Conservation (phyloP, 23 tunicate species). For the Trididemnum miniatum region DNA sequence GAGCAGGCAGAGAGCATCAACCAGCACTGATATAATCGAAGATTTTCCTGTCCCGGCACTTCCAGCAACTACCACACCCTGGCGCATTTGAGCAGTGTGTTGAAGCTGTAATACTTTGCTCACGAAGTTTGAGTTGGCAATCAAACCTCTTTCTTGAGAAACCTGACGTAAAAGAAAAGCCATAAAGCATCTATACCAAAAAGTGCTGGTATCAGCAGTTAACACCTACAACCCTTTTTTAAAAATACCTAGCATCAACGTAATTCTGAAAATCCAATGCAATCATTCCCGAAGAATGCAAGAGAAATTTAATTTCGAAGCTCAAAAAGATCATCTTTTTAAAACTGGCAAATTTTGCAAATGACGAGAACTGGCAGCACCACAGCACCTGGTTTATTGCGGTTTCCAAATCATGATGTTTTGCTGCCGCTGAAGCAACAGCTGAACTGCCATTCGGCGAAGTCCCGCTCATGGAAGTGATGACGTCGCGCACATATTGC, state of each 20-base stretch:
- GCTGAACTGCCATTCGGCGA: constrained; percentile 48
- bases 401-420: constrained; percentile 52
- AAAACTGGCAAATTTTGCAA: too few species aligned
- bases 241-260: neutral
- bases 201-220: too few species aligned
- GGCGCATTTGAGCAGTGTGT: constrained; percentile 69
- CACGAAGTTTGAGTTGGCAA: constrained; percentile 62
- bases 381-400: constrained; percentile 73
- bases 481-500: constrained; percentile 70
- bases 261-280: too few species aligned
- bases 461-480: constrained; percentile 59
- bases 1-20: constrained; percentile 71
- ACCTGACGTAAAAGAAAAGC: constrained; percentile 35
- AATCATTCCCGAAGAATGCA: too few species aligned
- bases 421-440: constrained; percentile 41
- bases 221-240: neutral
- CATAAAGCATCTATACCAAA: too few species aligned
- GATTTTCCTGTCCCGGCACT: constrained; percentile 81
- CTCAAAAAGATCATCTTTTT: too few species aligned
- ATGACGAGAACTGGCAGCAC: too few species aligned
- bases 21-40: constrained; percentile 62
- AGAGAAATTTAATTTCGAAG: too few species aligned
- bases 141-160: constrained; percentile 68
- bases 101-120: constrained; percentile 69
- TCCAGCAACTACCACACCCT: constrained; percentile 84